These are phyloP conservation scores for Pachymerium ferrugineum DNA, from an alignment of 2,888 invertebrate species.

Conservation along the genomic window DNA sequence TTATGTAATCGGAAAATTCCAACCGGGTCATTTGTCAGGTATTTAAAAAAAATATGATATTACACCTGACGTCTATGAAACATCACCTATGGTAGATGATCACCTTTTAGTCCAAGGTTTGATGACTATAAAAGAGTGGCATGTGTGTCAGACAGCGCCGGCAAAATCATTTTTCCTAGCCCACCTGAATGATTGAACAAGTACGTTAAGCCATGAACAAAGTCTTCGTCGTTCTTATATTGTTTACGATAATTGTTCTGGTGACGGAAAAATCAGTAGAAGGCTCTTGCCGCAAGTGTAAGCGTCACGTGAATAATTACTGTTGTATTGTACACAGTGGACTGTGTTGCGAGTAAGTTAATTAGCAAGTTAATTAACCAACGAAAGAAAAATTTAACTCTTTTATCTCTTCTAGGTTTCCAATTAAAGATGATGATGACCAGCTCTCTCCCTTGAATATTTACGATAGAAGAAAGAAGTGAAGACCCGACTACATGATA, in stretches of 20 bases:
- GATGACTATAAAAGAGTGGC: too few relatives aligned
- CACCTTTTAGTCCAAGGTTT: too few relatives aligned
- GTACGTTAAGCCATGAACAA: neutral
- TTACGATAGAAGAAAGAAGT: neutral
- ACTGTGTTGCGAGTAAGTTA: conserved; percentile 5
- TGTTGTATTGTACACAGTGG: neutral
- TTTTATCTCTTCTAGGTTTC: neutral
- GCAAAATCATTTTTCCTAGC: neutral
- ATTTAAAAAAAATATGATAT: neutral
- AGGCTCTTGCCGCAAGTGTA: neutral
- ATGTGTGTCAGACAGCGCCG: too few relatives aligned
- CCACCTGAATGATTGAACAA: neutral
- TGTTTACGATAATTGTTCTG: neutral
- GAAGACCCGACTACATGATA: neutral
- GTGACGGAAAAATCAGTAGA: neutral
- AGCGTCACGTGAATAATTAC: neutral
- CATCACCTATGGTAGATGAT: too few relatives aligned
- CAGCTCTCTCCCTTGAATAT: neutral
- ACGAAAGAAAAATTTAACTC: neutral
- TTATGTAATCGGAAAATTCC: too few relatives aligned
- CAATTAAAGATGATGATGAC: neutral
- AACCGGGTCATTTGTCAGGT: neutral
- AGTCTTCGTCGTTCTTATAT: neutral
- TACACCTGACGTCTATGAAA: neutral
- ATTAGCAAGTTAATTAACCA: neutral